Evolutionary conservation across 1,140 invertebrate genomes (phyloP).

Genomic region (Caenorhabditis brenneri): DNA sequence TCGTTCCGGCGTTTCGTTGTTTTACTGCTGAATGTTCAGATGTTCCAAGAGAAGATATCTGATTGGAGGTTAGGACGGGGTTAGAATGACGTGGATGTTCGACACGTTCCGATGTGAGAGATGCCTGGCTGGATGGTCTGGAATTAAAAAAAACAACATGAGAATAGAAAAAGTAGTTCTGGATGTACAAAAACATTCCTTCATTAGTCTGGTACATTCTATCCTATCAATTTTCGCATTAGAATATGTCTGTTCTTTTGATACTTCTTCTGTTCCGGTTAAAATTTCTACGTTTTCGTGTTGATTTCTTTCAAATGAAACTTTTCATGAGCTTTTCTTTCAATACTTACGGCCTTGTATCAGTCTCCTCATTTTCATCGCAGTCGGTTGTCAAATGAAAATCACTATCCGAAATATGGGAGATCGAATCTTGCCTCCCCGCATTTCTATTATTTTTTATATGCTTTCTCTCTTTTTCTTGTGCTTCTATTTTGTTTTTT

Average conservation of each 20-base stretch:
- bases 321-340: too few species aligned
- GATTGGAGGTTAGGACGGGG: too few species aligned
- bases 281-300: not conserved
- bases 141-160: not conserved
- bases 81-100: not conserved
- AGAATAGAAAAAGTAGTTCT: too few species aligned
- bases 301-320: not conserved
- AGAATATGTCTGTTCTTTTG: too few species aligned
- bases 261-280: too few species aligned
- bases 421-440: not conserved
- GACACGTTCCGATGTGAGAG: not conserved
- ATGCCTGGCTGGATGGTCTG: constrained; percentile 14
- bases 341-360: not conserved
- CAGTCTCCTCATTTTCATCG: not conserved
- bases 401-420: not conserved
- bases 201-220: too few species aligned
- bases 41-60: too few species aligned
- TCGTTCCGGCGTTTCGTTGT: not conserved
- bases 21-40: not conserved
- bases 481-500: not conserved
- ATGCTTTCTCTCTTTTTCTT: not conserved
- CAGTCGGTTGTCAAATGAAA: not conserved
- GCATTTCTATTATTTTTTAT: not conserved
- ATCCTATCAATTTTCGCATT: too few species aligned
- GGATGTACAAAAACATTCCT: not conserved